Percentiles rank a stretch among this genome's conserved stretches.
These are phyloP conservation scores for Ginglymostoma cirratum DNA, from an alignment of 2,113 vertebrate genomes.

Conservation along the genomic window DNA sequence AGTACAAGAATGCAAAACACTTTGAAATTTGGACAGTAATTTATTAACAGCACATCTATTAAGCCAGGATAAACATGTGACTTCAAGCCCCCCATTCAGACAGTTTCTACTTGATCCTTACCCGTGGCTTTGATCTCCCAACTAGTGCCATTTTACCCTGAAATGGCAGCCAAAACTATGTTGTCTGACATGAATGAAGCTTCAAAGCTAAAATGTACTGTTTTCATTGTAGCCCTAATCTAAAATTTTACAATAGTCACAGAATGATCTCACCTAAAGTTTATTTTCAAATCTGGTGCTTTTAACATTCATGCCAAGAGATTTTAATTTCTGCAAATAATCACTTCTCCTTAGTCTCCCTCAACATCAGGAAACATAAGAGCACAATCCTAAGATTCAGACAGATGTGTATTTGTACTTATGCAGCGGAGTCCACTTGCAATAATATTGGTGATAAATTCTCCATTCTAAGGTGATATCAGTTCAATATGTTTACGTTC, in stretches of 20 bases:
- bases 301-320: background rate
- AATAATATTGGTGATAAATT: background rate
- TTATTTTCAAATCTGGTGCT: constrained; percentile 9
- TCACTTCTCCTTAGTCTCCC: background rate
- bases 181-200: background rate
- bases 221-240: background rate
- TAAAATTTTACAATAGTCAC: background rate
- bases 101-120: background rate
- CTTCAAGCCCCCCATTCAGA: constrained; percentile 3
- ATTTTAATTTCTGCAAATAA: constrained; percentile 27
- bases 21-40: background rate
- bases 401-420: background rate
- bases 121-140: background rate
- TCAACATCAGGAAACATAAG: constrained; percentile 2
- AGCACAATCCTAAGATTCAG: no score
- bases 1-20: background rate
- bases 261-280: constrained; percentile 3
- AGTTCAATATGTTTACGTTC: background rate
- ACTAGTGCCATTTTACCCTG: background rate
- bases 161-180: background rate
- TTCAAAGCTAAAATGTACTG: background rate
- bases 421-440: background rate
- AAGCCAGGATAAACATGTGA: background rate
- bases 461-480: background rate
- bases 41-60: background rate